phyloP scores from a whole-genome alignment of 2,113 vertebrate species.

The Passer montanus region DNA sequence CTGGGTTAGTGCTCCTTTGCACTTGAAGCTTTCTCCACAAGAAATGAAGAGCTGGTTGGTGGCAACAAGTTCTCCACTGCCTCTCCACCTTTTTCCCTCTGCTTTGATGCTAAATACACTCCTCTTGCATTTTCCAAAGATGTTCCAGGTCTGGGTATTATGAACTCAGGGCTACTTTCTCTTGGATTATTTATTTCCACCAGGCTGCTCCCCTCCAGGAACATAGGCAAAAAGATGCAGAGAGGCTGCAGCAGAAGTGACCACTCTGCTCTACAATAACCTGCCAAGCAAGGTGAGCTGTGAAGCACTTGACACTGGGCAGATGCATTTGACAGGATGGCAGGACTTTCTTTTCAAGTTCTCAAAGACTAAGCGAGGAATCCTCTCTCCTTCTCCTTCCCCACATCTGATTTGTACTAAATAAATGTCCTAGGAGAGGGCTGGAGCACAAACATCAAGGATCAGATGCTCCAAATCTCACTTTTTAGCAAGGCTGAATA shows the following conservation, averaged over 20 bases:
- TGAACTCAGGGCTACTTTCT: neutral
- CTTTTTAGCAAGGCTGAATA: neutral
- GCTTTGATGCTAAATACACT: neutral
- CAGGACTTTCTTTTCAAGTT: neutral
- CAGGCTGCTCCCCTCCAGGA: neutral
- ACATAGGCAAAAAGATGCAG: neutral
- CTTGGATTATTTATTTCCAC: neutral
- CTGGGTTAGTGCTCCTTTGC: neutral
- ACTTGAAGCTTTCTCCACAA: conserved; percentile 21
- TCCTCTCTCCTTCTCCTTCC: neutral
- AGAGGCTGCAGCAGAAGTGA: neutral
- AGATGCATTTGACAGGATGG: neutral
- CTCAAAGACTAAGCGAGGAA: neutral
- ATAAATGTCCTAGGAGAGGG: neutral
- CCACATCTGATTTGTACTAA: neutral
- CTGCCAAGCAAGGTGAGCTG: neutral
- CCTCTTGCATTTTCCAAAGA: conserved; percentile 7
- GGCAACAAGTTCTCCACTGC: neutral
- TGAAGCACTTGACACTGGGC: neutral
- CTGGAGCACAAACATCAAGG: neutral
- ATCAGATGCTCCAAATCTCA: neutral
- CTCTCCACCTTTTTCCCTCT: neutral
- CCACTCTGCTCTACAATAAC: neutral
- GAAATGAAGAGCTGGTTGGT: neutral
- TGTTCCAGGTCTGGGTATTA: neutral